Percentiles rank a stretch among this genome's conserved stretches.
These are phyloP conservation scores for Caenorhabditis doughertyi DNA, from an alignment of 2,888 invertebrate genomes.

Conservation along the genomic window DNA sequence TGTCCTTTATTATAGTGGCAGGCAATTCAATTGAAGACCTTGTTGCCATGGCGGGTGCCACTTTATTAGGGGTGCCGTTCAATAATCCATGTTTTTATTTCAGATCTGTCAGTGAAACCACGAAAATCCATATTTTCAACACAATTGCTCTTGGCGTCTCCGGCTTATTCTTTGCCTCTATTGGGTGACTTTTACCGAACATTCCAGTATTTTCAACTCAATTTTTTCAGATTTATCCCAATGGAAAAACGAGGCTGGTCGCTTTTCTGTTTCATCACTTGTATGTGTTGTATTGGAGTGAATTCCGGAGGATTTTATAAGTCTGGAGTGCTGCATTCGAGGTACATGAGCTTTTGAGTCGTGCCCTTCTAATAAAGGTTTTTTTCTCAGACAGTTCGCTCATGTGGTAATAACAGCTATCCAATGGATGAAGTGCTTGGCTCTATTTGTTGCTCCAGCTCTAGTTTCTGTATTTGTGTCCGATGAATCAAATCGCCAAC, in stretches of 20 bases:
- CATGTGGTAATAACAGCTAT: constrained; percentile 71
- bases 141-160: constrained; percentile 50
- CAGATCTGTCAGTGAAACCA: constrained; percentile 48
- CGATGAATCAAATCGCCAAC: constrained; percentile 50
- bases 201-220: background rate
- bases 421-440: constrained; percentile 74
- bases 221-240: constrained; percentile 47
- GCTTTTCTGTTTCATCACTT: constrained; percentile 17
- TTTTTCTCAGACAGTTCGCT: constrained; percentile 59
- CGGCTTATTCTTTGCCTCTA: constrained; percentile 38
- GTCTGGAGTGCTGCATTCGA: constrained; percentile 34
- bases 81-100: background rate
- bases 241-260: constrained; percentile 21
- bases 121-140: constrained; percentile 58
- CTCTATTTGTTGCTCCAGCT: constrained; percentile 73
- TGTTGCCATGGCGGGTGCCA: no score
- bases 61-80: no score
- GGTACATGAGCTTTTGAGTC: constrained; percentile 15
- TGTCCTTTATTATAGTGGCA: background rate
- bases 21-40: no score
- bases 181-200: constrained; percentile 37
- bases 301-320: constrained; percentile 57
- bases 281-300: constrained; percentile 49
- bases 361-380: background rate
- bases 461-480: constrained; percentile 70